phyloP scores from a whole-genome alignment of 2,888 invertebrate species.

The Tetragnatha montana region DNA sequence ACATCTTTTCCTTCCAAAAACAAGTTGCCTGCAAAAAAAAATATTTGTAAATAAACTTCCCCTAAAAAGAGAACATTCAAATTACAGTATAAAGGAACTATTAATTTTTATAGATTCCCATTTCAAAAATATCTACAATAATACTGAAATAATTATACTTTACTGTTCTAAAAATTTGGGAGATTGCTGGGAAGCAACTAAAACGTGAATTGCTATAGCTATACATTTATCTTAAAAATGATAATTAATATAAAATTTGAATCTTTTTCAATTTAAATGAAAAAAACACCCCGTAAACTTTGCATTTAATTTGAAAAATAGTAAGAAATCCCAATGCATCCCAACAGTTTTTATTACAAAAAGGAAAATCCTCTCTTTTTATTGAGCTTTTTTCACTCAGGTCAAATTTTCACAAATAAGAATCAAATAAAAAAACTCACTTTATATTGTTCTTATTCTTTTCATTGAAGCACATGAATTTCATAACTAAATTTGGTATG shows the following conservation, averaged over 20 bases:
- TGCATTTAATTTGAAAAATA: neutral
- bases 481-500: constrained; percentile 33
- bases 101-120: neutral
- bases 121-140: too few relatives aligned
- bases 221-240: too few relatives aligned
- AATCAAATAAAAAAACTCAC: constrained; percentile 9
- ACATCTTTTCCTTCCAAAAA: constrained; percentile 56
- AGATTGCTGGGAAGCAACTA: too few relatives aligned
- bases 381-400: too few relatives aligned
- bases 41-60: neutral
- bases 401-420: too few relatives aligned
- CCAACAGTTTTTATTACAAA: too few relatives aligned
- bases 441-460: constrained; percentile 19
- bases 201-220: neutral
- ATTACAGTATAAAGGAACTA: neutral
- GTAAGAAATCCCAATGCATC: neutral
- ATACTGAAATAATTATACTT: too few relatives aligned
- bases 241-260: too few relatives aligned
- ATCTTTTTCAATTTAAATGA: too few relatives aligned
- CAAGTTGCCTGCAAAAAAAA: constrained; percentile 47
- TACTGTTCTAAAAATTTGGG: too few relatives aligned
- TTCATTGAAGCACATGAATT: constrained; percentile 15
- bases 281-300: neutral
- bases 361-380: too few relatives aligned
- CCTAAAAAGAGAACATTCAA: neutral